These are phyloP conservation scores for Kryptolebias marmoratus DNA, from an alignment of 2,113 vertebrate species.

Conservation along the genomic window DNA sequence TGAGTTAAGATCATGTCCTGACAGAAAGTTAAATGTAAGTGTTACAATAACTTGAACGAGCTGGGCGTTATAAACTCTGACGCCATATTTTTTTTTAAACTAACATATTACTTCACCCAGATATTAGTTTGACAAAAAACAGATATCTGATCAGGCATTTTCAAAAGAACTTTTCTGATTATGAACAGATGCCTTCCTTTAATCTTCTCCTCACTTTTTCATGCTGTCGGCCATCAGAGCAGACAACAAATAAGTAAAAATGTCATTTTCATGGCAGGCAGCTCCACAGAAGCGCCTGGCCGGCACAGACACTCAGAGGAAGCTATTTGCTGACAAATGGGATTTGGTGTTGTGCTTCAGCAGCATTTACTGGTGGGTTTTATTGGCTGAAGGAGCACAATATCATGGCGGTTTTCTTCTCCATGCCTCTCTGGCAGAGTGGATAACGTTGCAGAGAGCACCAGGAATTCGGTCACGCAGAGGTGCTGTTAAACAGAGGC, in stretches of 20 bases:
- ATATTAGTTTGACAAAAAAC: conserved; percentile 28
- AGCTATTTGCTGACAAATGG: conserved; percentile 79
- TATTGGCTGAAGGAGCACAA: conserved; percentile 76
- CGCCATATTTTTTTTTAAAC: conserved; percentile 6
- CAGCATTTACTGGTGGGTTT: conserved; percentile 76
- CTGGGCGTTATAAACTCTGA: neutral
- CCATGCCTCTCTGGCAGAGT: conserved; percentile 65
- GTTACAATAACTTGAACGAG: neutral
- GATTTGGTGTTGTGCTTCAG: conserved; percentile 74
- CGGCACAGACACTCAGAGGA: conserved; percentile 63
- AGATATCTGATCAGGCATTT: conserved; percentile 35
- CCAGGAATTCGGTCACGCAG: conserved; percentile 72
- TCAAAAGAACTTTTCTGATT: conserved; percentile 37
- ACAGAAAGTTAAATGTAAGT: neutral
- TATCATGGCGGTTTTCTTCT: conserved; percentile 71
- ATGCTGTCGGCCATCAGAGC: conserved; percentile 48
- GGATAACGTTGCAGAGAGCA: conserved; percentile 67
- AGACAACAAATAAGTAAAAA: conserved; percentile 61
- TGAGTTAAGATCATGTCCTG: neutral
- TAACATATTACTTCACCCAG: conserved; percentile 23
- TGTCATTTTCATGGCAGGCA: conserved; percentile 60
- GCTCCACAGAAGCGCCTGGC: conserved; percentile 63
- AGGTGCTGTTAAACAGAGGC: conserved; percentile 78
- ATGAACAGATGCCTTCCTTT: conserved; percentile 38
- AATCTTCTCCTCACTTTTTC: conserved; percentile 32